Evolutionary conservation across 2,888 invertebrate genomes (phyloP), one percentile per base, ranked within the genome.

Genomic region (Netelia fuscicornis): DNA sequence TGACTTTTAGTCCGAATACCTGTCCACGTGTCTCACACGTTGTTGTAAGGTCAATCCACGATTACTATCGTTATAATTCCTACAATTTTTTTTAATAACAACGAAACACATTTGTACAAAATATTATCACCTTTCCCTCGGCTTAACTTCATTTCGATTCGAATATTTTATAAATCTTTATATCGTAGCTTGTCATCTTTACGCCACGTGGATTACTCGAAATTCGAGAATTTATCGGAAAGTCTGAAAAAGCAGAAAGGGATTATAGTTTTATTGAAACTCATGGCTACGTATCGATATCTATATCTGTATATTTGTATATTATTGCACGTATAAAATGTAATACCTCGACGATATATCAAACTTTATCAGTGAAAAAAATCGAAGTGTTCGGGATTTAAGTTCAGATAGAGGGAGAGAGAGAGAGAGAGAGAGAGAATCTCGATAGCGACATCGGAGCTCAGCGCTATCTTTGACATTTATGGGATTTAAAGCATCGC

Each of bases 401-500:
- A 78, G 77, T 71, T 71, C 20, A 48, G 58, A 54, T 42, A 30
- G 17, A 44, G n/a, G 52, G 44, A 65, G 42, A 10, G 42, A 70
- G 60, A 54, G 54, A 10, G 42, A 70, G 60, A 54, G 54, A 37
- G 23, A 56, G 58, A 23, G 71, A 64, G 42, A 77, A 64, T 37
- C 64, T 85, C 81, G 81, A 81, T 84, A 81, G 71, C 81, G 81
- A 84, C 67, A 79, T 17, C 80, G 71, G 30, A 84, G 78, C 60
- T 58, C 75, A 52, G 37, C 52, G 68, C 84, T 86, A 86, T 87
- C 87, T 86, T 84, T 82, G 82, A 84, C 72, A 81, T 85, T 81
- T 77, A 72, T 86, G 80, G 84, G 87, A 86, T 83, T 86, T 84
- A 83, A 86, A 83, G 80, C 77, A 77, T 83, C 77, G 77, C 64